Evolutionary conservation across 2,888 invertebrate genomes (phyloP), one percentile per base, ranked within the genome.

Genomic region (Pemphredon lugubris): DNA sequence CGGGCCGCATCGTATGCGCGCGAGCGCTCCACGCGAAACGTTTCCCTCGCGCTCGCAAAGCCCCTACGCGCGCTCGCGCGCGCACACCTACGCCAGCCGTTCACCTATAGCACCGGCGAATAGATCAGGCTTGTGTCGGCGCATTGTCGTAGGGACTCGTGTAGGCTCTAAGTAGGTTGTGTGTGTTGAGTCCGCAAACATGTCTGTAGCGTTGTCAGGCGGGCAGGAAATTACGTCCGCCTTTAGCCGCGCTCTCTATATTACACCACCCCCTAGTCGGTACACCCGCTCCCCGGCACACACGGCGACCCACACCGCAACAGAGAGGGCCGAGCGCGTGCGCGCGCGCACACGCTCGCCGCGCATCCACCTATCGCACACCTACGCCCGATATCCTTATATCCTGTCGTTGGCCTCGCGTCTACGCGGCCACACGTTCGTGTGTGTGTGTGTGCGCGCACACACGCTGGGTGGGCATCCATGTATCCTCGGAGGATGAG

Each of bases 221-320:
- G 87, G 88, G 86, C 89, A 89, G 89, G 89, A 89, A 89, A 89
- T 88, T 89, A 89, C 89, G 88, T 88, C 86, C 87, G 89, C 89
- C 88, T 89, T 89, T 89, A 87, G 88, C 86, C 79, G 83, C 79
- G 83, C 81, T 86, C 86, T 86, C 86, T 85, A 87, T 86, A 89
- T 87, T 88, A 87, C 89, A 84, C 84, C 83, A 82, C 82, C 83
- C 75, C 51, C 81, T 59, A 55, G 60, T 64, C 26, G 37, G 40
- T 57, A 30, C 76, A 65, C 77, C 77, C 61, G 70, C 54, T 65
- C 77, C 13, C 57, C 6, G 39, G 13, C 54, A 2, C 34, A 14
- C 34, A 26, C 53, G 11, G 11, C 9, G 1, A 9, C 16, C 11
- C 39, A 18, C 47, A 6, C 16, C 9, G 5, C n/a, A n/a, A n/a